Evolutionary conservation across 2,113 vertebrate genomes (phyloP), one percentile per base, ranked within the genome.

Genomic region (Anolis carolinensis): DNA sequence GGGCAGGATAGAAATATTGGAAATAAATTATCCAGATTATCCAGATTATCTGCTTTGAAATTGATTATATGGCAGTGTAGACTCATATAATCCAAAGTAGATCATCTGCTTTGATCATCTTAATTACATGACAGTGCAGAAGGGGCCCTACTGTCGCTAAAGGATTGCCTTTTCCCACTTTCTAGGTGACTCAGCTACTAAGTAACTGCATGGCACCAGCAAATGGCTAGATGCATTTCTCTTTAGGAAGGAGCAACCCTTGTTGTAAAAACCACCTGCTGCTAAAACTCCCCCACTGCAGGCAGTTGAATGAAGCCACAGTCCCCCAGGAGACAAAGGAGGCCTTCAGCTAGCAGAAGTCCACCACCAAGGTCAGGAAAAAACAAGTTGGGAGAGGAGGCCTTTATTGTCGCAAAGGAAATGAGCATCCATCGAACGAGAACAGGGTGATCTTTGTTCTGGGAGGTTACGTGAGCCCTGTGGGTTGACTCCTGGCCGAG

Each of bases 391-490:
- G 71, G 79, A 74, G 71, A 79, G 39, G n/a, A 75, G 59, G 30
- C 44, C 55, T 74, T 81, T 23, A 18, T 74, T 52, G 59, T 81
- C 23, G 23, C 78, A 81, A 75, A 81, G 85, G 79, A 86, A 86
- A 81, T 39, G 71, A 75, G 7, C 67, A 44, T 86, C 25, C 16
- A 48, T 48, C 79, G 36, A n/a, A 18, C 30, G 71, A 34, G 62
- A 81, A 86, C 85, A 86, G 71, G 79, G 9, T 23, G 5, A 16
- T 16, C 85, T 86, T 86, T 86, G 79, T 86, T 75, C 71, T 30
- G 71, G 59, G 36, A 13, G 5, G 21, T n/a, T 36, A 30, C 18
- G 76, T n/a, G 67, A 65, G 25, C 23, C 44, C 65, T 78, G 62
- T 65, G 39, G 73, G 39, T 34, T 67, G 72, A 65, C 39, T 84